phyloP scores from a whole-genome alignment of 2,113 vertebrate genomes.

The Cyanoderma ruficeps region DNA sequence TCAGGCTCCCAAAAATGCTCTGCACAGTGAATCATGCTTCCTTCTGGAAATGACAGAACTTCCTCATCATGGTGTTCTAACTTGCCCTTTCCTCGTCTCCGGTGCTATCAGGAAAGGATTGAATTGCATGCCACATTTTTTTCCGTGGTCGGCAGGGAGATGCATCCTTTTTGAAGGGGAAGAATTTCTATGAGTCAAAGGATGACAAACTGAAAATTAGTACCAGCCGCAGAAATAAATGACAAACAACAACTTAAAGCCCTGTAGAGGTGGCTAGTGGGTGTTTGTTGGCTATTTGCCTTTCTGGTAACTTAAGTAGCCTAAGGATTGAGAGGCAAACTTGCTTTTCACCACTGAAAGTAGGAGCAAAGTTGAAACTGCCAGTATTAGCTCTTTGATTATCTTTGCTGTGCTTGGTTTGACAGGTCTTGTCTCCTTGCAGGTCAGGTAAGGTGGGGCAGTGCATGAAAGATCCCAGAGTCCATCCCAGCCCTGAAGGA shows the following conservation, averaged over 20 bases:
- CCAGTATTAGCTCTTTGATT: background rate
- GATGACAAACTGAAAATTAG: constrained; percentile 76
- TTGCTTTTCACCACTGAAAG: constrained; percentile 38
- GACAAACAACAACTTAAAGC: constrained; percentile 47
- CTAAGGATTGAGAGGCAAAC: background rate
- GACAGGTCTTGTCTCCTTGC: background rate
- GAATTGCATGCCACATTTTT: constrained; percentile 74
- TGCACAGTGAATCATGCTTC: constrained; percentile 78
- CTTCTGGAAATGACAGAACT: constrained; percentile 82
- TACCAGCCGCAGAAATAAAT: constrained; percentile 59
- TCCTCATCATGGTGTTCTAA: constrained; percentile 76
- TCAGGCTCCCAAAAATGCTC: constrained; percentile 78
- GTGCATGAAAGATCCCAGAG: background rate
- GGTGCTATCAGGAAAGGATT: constrained; percentile 75
- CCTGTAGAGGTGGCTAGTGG: constrained; percentile 19
- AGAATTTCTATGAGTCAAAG: constrained; percentile 65
- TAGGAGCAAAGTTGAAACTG: constrained; percentile 7
- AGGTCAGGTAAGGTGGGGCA: background rate
- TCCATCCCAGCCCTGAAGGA: background rate
- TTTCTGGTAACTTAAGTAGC: constrained; percentile 9
- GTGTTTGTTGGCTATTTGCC: constrained; percentile 43
- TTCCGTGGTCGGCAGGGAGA: constrained; percentile 73
- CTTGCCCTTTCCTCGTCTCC: constrained; percentile 69
- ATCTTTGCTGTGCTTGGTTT: background rate
- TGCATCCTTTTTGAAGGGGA: constrained; percentile 69